Evolutionary conservation across 2,888 invertebrate species (phyloP), one percentile per base, ranked within the genome.

Genomic region (Dioctria linearis): DNA sequence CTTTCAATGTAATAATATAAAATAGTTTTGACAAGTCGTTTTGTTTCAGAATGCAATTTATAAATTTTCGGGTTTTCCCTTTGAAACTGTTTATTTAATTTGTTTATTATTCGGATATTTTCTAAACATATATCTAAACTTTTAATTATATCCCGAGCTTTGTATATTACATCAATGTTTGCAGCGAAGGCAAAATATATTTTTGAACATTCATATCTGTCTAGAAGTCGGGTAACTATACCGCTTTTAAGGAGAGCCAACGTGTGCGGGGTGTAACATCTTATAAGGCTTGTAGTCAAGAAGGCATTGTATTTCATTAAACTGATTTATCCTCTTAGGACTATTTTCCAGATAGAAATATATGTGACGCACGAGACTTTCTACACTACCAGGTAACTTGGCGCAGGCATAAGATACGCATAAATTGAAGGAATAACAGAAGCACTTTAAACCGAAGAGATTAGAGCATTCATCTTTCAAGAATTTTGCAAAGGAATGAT

Each of bases 351-450:
- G 84, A 82, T 86, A 86, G 75, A 84, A 85, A 80, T 85, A 86
- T 5, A 86, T 81, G 85, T 79, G 5, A 83, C 82, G 59, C 84
- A 1, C 1, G 9, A 46, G 49, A 9, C 1, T 46, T 9, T 46
- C 9, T 6, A 46, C 9, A 46, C 49, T 46, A 46, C 6, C 1
- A 46, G 87, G 87, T 9, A 88, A 82, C 71, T 84, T 83, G 69
- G 83, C 71, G 76, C 86, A 85, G n/a, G 86, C 87, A 82, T 86
- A 85, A 42, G 83, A 84, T 25, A 85, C 84, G 71, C 85, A 85
- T 6, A 86, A 80, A n/a, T 84, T 85, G 61, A 86, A 85, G 76
- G 85, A 86, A 80, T 87, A 87, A 81, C 87, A 87, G n/a, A 85
- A 85, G 79, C 86, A 88, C 83, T 87, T 87, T 78, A 87, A 83